These are phyloP conservation scores for Peromyscus attwateri DNA, from an alignment of 2,797 vertebrate species.

Conservation along the genomic window DNA sequence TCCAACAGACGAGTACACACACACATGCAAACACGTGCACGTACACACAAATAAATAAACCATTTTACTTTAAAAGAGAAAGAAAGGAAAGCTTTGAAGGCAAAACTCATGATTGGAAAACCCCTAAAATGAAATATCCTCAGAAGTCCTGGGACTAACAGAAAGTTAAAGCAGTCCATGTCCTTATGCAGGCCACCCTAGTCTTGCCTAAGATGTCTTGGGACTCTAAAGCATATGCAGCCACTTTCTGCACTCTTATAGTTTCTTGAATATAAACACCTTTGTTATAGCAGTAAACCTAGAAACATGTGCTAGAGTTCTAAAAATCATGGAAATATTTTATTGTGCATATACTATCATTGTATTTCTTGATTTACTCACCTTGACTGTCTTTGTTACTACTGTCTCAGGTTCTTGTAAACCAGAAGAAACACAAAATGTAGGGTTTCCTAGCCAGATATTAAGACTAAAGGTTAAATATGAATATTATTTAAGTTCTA, in stretches of 20 bases:
- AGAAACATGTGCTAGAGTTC: background rate
- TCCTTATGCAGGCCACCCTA: accelerated
- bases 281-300: background rate
- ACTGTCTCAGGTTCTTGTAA: background rate
- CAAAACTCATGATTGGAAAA: background rate
- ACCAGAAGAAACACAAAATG: background rate
- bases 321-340: conserved; percentile 12
- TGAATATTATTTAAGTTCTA: background rate
- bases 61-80: background rate
- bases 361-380: background rate
- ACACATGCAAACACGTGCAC: background rate
- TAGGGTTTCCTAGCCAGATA: background rate
- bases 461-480: background rate
- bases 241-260: background rate
- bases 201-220: background rate
- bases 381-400: background rate
- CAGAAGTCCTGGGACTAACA: accelerated
- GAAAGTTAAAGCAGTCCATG: background rate
- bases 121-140: background rate
- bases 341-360: background rate
- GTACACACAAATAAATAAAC: background rate
- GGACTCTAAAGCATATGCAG: background rate
- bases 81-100: background rate
- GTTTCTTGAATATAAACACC: background rate
- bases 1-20: background rate